phyloP scores from a whole-genome alignment of 2,797 vertebrate genomes.

The Clarias laeviceps region DNA sequence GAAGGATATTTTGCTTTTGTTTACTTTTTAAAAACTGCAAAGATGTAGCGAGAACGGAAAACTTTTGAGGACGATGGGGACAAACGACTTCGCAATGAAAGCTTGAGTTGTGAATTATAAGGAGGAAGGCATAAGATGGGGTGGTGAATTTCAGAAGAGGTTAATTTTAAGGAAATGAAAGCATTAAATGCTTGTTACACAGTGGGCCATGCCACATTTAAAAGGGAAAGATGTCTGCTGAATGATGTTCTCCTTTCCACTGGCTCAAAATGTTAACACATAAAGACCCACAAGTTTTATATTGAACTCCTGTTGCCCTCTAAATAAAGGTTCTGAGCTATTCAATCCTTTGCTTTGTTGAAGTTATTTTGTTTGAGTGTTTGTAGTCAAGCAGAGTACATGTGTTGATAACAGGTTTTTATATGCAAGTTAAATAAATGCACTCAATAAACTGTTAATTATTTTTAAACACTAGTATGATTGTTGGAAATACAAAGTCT shows the following conservation, averaged over 20 bases:
- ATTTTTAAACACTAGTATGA: no score
- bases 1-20: slow-evolving; percentile 77
- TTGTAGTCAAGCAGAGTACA: not conserved
- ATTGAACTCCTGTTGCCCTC: slow-evolving; percentile 79
- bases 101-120: slow-evolving; percentile 66
- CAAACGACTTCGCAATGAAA: slow-evolving; percentile 70
- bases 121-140: slow-evolving; percentile 62
- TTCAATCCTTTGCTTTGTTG: slow-evolving; percentile 59
- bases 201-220: slow-evolving; percentile 23
- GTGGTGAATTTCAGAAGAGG: slow-evolving; percentile 60
- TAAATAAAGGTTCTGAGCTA: slow-evolving; percentile 90
- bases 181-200: slow-evolving; percentile 54
- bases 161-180: slow-evolving; percentile 69
- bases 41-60: slow-evolving; percentile 72
- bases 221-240: slow-evolving; percentile 34
- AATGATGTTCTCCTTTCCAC: slow-evolving; percentile 43
- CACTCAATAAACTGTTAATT: not conserved
- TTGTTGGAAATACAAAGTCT: not conserved
- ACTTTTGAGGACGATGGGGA: slow-evolving; percentile 59
- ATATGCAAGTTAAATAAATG: not conserved
- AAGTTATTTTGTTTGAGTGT: slow-evolving; percentile 23
- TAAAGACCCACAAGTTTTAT: slow-evolving; percentile 74
- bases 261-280: slow-evolving; percentile 52
- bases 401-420: not conserved
- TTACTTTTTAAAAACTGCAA: slow-evolving; percentile 80